Evolutionary conservation across 2,113 vertebrate species (phyloP).

Genomic region (Oryctolagus cuniculus): DNA sequence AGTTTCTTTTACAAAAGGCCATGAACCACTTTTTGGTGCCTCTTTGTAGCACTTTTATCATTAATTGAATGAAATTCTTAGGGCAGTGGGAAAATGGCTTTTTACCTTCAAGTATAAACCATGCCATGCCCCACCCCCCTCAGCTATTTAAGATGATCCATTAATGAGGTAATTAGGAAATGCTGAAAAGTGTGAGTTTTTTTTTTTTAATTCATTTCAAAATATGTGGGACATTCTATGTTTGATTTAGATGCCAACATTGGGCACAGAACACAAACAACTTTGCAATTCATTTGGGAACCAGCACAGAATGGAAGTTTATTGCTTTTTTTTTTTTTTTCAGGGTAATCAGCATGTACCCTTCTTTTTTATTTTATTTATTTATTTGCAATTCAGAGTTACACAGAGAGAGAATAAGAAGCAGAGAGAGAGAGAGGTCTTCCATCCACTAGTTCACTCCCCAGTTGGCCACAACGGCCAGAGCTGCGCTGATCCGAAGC

Average conservation of each 20-base stretch:
- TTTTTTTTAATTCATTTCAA: constrained; percentile 27
- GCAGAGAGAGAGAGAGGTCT: no score
- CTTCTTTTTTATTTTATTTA: no score
- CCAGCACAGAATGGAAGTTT: not conserved
- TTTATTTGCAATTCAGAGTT: no score
- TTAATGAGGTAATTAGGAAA: constrained; percentile 65
- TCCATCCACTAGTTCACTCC: no score
- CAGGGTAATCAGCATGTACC: no score
- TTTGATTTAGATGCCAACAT: constrained; percentile 54
- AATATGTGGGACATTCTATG: constrained; percentile 2
- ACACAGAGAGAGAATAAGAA: no score
- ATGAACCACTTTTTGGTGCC: not conserved
- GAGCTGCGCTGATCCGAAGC: no score
- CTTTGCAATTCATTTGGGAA: constrained; percentile 6
- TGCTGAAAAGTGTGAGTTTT: constrained; percentile 22
- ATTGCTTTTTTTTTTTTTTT: not conserved
- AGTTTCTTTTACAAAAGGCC: constrained; percentile 13
- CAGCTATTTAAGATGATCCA: constrained; percentile 8
- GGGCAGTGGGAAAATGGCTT: not conserved
- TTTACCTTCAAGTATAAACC: constrained; percentile 39
- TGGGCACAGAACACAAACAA: not conserved
- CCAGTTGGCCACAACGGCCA: no score
- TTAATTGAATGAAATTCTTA: constrained; percentile 35
- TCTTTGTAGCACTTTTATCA: not conserved
- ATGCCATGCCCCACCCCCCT: not conserved